Conservation (phyloP, 2,113 vertebrate genomes). For the Ageneiosus marmoratus region DNA sequence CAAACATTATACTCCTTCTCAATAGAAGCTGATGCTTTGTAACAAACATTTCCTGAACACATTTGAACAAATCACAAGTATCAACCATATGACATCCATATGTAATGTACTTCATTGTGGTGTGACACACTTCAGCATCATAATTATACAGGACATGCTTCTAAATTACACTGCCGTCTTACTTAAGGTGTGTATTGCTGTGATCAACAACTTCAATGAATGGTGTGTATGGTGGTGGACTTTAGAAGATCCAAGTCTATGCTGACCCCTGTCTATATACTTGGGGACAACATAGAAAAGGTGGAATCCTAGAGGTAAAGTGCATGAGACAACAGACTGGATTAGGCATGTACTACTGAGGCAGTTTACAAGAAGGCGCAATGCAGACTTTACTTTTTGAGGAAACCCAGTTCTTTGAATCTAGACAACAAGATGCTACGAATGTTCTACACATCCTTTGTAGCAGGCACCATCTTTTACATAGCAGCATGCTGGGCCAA, state of each 20-base stretch:
- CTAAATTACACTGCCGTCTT: too few species aligned
- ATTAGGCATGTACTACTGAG: neutral
- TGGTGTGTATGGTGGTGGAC: neutral
- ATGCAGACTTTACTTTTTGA: neutral
- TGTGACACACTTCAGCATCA: too few species aligned
- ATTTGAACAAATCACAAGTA: constrained; percentile 32
- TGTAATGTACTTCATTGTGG: neutral
- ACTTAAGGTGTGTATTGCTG: neutral
- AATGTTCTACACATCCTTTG: neutral
- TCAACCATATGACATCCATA: constrained; percentile 13
- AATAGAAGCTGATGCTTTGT: constrained; percentile 21
- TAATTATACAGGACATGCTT: too few species aligned
- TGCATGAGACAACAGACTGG: neutral
- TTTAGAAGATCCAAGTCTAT: neutral
- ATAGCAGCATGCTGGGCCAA: neutral
- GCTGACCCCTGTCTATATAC: neutral
- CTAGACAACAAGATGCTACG: neutral
- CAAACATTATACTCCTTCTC: constrained; percentile 19
- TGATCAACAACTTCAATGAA: neutral
- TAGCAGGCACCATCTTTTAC: neutral
- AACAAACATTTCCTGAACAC: neutral
- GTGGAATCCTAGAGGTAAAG: neutral
- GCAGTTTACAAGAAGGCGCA: neutral
- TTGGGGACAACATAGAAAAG: neutral
- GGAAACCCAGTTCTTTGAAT: neutral